A percentile compares a stretch with the other conserved stretches of the same genome.
These are phyloP conservation scores for Rhodeus uyekii DNA, from an alignment of 2,797 vertebrate genomes.

Conservation along the genomic window DNA sequence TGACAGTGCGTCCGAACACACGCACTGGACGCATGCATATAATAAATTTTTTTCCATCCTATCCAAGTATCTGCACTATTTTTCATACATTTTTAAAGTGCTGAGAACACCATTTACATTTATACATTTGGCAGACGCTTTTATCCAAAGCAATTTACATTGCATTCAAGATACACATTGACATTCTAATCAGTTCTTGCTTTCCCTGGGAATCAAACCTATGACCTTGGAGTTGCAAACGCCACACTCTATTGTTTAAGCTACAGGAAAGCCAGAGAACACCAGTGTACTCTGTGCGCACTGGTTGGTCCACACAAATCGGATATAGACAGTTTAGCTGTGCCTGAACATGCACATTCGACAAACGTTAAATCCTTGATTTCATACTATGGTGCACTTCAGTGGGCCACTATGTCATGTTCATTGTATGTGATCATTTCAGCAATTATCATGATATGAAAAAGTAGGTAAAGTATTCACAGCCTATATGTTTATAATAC, in stretches of 20 bases:
- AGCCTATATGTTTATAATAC: background rate
- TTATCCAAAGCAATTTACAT: too few species aligned
- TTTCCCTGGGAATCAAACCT: too few species aligned
- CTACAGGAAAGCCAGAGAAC: too few species aligned
- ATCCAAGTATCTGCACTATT: background rate
- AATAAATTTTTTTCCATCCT: background rate
- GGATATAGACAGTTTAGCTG: background rate
- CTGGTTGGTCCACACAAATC: background rate
- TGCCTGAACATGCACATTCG: background rate
- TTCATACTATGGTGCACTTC: background rate
- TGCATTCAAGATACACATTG: too few species aligned
- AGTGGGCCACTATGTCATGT: background rate
- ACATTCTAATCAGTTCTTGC: too few species aligned
- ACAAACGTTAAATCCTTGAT: background rate
- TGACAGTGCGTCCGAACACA: background rate
- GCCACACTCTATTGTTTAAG: too few species aligned
- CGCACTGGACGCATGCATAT: background rate
- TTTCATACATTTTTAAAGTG: background rate
- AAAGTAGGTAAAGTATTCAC: too few species aligned
- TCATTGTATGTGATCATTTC: background rate
- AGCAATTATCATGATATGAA: background rate
- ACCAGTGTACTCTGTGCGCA: background rate
- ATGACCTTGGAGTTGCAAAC: too few species aligned
- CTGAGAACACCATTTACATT: background rate
- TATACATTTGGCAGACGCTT: too few species aligned